These are phyloP conservation scores for Drosophila arawakana DNA, from an alignment of 1,140 invertebrate genomes.

Conservation along the genomic window DNA sequence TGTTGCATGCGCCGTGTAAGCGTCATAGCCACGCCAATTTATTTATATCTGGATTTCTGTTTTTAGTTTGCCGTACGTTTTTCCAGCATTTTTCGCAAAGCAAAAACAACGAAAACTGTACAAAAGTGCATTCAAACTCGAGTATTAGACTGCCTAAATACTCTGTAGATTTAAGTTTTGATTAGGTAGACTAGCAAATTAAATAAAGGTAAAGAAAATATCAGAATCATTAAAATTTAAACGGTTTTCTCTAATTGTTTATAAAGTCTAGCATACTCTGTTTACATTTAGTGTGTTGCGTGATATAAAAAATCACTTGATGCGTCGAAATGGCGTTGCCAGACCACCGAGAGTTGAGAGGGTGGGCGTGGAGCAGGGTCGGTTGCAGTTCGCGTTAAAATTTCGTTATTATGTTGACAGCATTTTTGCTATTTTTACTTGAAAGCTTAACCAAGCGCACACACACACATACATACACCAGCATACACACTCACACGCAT, in stretches of 20 bases:
- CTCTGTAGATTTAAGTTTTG: background rate
- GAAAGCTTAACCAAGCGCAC: conserved; percentile 77
- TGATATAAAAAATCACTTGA: conserved; percentile 52
- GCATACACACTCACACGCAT: conserved; percentile 31
- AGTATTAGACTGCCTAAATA: background rate
- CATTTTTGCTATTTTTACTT: conserved; percentile 82
- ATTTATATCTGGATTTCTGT: conserved; percentile 81
- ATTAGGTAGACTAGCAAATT: background rate
- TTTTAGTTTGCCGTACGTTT: conserved; percentile 76
- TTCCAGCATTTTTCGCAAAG: conserved; percentile 49
- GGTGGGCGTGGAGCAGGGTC: conserved; percentile 5
- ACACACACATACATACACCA: conserved; percentile 8
- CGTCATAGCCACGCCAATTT: conserved; percentile 81
- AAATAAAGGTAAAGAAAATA: too few relatives aligned
- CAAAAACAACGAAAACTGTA: conserved; percentile 7
- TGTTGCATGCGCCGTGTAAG: conserved; percentile 52
- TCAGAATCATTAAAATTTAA: background rate
- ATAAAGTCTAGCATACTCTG: background rate
- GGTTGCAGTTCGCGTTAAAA: conserved; percentile 77
- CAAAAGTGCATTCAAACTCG: background rate
- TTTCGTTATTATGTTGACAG: conserved; percentile 83
- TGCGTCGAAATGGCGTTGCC: conserved; percentile 57
- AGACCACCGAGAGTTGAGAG: conserved; percentile 37
- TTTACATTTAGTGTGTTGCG: background rate
- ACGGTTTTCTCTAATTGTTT: background rate